phyloP scores from a whole-genome alignment of 1,140 invertebrate genomes.

The Drosophila pachea region DNA sequence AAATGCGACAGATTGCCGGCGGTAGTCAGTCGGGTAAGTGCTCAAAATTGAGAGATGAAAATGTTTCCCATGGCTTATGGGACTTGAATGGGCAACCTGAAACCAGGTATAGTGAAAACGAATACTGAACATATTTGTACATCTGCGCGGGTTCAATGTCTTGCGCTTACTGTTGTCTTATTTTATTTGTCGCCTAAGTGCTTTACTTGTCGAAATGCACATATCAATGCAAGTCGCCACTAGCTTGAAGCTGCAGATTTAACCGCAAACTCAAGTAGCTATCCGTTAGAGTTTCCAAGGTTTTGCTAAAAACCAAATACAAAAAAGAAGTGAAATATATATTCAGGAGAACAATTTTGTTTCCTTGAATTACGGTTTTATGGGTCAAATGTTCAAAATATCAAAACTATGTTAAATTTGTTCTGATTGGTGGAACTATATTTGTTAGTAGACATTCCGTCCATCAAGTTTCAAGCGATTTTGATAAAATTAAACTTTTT shows the following conservation, averaged over 20 bases:
- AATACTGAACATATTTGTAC: constrained; percentile 45
- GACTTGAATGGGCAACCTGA: constrained; percentile 34
- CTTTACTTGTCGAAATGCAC: constrained; percentile 54
- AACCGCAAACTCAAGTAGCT: constrained; percentile 13
- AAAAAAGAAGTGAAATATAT: too few species aligned
- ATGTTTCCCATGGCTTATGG: constrained; percentile 23
- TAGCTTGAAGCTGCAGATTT: constrained; percentile 11
- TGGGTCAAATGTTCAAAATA: too few species aligned
- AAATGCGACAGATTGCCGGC: constrained; percentile 96
- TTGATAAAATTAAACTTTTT: too few species aligned
- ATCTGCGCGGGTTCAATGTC: constrained; percentile 49
- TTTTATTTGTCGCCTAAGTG: constrained; percentile 41
- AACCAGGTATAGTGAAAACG: constrained; percentile 49
- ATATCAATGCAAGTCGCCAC: constrained; percentile 53
- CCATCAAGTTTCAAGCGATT: too few species aligned
- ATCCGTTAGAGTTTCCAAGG: background rate
- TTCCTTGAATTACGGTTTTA: too few species aligned
- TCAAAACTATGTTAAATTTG: too few species aligned
- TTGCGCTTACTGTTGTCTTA: constrained; percentile 30
- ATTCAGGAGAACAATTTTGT: too few species aligned
- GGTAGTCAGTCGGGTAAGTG: constrained; percentile 90
- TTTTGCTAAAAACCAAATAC: too few species aligned
- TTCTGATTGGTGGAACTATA: too few species aligned
- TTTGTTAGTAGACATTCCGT: too few species aligned
- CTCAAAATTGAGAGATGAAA: background rate